Base-by-base conservation (phyloP, 2,888 invertebrate genomes). In the Agrilus mali region DNA sequence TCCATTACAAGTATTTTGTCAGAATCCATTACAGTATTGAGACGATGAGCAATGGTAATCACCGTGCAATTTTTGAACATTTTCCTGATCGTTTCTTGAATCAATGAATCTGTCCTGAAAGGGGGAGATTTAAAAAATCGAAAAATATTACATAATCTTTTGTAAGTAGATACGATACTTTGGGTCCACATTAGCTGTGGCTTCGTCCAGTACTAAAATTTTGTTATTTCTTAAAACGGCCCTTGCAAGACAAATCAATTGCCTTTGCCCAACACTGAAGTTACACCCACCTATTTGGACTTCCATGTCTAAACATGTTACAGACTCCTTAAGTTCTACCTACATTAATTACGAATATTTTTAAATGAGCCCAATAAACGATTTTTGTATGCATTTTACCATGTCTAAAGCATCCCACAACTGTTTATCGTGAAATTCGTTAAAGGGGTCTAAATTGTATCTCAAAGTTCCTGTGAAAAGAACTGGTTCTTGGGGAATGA, bases 141-240 rank as follows among this genome's bases (percentile, higher is more conserved):
- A 17, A 17, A 17, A 17, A 17, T 5, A 17, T 4, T 4, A 17
- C 22, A 7, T 22, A 35, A 16, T 10, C 5, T 34, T 14, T 14
- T 15, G 5, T 14, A 7, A 7, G 10, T 20, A 36, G 17, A 4
- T 17, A 17, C 17, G 42, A 36, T 44, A 51, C 51, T 43, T 46
- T 34, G 49, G 84, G 65, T 90, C 88, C 7, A 89, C 86, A 60
- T 88, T 89, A 1, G 89, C 87, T 0, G 89, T 89, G 15, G 89
- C 89, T 63, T 90, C 90, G 57, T 90, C 89, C 22, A 51, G 48
- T 88, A 89, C 74, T 1, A 86, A 70, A 38, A 86, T 74, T 45
- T 70, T 76, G 58, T 82, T 83, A 43, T 77, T 77, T 35, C 78
- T 69, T 3, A 86, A 68, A 38, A 86, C 74, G 1, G 86, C 85